Percentiles rank a stretch among this genome's conserved stretches.
These are phyloP conservation scores for Sisyra nigra DNA, from an alignment of 2,888 invertebrate species.

Conservation along the genomic window DNA sequence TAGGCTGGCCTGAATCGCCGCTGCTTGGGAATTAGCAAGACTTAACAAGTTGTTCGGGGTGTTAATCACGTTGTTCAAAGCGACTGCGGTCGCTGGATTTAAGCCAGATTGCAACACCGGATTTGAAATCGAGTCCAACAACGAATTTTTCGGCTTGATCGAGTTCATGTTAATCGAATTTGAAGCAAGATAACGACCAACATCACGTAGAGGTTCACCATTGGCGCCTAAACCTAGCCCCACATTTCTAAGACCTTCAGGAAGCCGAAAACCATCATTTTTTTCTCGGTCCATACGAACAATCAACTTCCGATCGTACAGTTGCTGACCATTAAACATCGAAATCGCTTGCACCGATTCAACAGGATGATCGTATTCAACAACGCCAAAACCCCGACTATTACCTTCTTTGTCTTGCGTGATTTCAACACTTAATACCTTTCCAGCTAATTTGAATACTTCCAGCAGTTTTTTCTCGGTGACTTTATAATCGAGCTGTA, in stretches of 20 bases:
- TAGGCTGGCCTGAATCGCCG: slow-evolving; percentile 27
- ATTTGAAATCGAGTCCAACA: slow-evolving; percentile 38
- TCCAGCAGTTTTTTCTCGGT: slow-evolving; percentile 87
- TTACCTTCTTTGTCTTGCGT: slow-evolving; percentile 91
- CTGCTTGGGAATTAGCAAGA: slow-evolving; percentile 18
- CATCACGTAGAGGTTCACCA: slow-evolving; percentile 78
- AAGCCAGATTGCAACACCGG: slow-evolving; percentile 32
- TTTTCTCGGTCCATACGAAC: slow-evolving; percentile 85
- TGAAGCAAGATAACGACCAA: slow-evolving; percentile 52
- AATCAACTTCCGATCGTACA: slow-evolving; percentile 85
- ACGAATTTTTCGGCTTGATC: slow-evolving; percentile 13
- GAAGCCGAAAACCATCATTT: slow-evolving; percentile 55
- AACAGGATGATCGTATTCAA: slow-evolving; percentile 94
- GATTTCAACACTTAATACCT: slow-evolving; percentile 80
- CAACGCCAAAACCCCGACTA: slow-evolving; percentile 88
- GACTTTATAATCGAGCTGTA: slow-evolving; percentile 91
- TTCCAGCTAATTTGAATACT: slow-evolving; percentile 91
- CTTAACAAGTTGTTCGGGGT: slow-evolving; percentile 20
- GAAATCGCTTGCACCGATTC: slow-evolving; percentile 97
- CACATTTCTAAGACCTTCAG: slow-evolving; percentile 80
- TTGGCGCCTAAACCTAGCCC: slow-evolving; percentile 89
- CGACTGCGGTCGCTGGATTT: slow-evolving; percentile 36
- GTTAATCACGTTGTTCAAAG: slow-evolving; percentile 37
- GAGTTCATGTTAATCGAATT: slow-evolving; percentile 8
- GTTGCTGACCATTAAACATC: slow-evolving; percentile 90